A percentile compares a stretch with the other conserved stretches of the same genome.
Evolutionary conservation across 2,797 vertebrate genomes (phyloP).

Genomic region (Sardinella longiceps): DNA sequence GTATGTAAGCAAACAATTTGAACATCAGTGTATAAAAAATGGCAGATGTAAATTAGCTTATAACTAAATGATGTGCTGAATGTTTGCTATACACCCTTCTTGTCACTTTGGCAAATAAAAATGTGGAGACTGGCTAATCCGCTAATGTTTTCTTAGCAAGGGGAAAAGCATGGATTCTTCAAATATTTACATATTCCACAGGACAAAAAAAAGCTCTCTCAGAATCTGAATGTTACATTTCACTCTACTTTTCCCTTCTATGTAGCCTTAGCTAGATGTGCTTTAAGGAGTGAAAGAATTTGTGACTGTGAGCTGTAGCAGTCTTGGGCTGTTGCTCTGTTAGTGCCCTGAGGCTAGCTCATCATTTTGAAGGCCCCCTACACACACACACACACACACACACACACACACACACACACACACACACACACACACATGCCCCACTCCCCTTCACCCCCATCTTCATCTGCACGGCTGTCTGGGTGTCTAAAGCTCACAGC

Average conservation of each 20-base stretch:
- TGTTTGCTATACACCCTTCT: neutral
- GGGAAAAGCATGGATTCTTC: neutral
- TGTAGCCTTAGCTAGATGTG: neutral
- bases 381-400: neutral
- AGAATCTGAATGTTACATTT: neutral
- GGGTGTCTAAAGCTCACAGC: neutral
- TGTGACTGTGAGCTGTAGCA: neutral
- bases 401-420: neutral
- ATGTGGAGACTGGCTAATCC: neutral
- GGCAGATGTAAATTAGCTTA: neutral
- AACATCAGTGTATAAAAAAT: neutral
- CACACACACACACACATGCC: neutral
- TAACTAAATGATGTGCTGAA: neutral
- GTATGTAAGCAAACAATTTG: neutral
- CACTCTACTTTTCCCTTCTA: neutral
- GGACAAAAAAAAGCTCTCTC: neutral
- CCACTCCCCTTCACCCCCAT: neutral
- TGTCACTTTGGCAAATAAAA: conserved; percentile 4
- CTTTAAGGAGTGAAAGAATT: neutral
- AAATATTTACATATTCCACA: neutral
- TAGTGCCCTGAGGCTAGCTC: conserved; percentile 4
- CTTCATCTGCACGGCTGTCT: neutral
- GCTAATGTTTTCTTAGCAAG: neutral
- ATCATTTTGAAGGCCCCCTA: neutral
- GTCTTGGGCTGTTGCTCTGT: neutral